Conservation (phyloP, 1,140 invertebrate genomes). For the Formica exsecta region DNA sequence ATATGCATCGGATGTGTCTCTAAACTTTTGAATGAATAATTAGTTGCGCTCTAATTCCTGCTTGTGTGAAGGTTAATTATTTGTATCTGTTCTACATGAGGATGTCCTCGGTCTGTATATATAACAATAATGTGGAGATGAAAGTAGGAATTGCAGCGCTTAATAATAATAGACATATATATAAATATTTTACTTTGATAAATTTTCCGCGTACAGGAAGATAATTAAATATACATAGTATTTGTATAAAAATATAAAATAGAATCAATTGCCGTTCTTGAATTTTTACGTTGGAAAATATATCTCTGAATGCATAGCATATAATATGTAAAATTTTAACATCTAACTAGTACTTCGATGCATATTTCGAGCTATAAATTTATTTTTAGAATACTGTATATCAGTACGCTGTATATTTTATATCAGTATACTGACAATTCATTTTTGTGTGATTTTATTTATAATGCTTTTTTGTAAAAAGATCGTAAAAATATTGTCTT, state of each 20-base stretch:
- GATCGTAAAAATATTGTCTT: background rate
- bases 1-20: background rate
- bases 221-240: conserved; percentile 1
- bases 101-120: background rate
- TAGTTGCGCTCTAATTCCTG: conserved; percentile 29
- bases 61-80: conserved; percentile 43
- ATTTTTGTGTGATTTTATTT: background rate
- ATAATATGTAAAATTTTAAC: background rate
- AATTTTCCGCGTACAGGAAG: background rate
- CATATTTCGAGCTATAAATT: background rate
- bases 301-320: background rate
- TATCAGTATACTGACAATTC: background rate
- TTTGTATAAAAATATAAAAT: background rate
- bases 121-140: background rate
- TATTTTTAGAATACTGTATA: background rate
- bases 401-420: too few species aligned
- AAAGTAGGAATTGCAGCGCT: background rate
- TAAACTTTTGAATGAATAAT: conserved; percentile 47
- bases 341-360: background rate
- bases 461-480: background rate
- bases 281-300: background rate
- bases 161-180: background rate
- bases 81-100: background rate
- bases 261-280: background rate
- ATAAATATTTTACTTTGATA: conserved; percentile 1